phyloP scores from a whole-genome alignment of 2,113 vertebrate genomes.

The Mus pahari region DNA sequence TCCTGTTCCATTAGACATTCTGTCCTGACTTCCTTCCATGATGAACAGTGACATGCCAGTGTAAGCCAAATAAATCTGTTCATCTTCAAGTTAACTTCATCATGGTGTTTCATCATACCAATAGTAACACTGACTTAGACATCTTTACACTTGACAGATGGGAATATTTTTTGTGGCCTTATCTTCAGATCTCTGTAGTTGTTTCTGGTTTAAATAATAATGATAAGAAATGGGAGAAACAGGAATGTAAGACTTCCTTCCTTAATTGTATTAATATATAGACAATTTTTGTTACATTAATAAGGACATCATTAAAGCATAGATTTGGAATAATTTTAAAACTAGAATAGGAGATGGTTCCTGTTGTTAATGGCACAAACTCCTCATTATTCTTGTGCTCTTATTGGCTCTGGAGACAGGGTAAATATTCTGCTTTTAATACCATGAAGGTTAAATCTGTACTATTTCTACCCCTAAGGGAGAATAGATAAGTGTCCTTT shows the following conservation, averaged over 20 bases:
- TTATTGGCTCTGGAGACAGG: constrained; percentile 66
- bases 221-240: constrained; percentile 58
- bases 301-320: constrained; percentile 63
- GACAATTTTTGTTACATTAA: constrained; percentile 71
- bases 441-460: constrained; percentile 82
- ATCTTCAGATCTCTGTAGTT: constrained; percentile 49
- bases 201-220: constrained; percentile 66
- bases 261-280: constrained; percentile 69
- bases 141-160: neutral
- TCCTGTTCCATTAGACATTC: neutral
- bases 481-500: constrained; percentile 73
- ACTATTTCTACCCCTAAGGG: constrained; percentile 75
- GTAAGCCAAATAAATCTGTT: neutral
- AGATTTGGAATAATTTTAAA: constrained; percentile 79
- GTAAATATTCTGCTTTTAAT: constrained; percentile 72
- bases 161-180: neutral
- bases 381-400: constrained; percentile 79
- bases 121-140: neutral
- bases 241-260: constrained; percentile 71
- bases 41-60: neutral
- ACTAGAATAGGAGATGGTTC: constrained; percentile 57
- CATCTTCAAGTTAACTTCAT: neutral
- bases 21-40: neutral
- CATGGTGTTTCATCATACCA: neutral
- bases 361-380: constrained; percentile 69